phyloP scores from a whole-genome alignment of 2,797 vertebrate species.

The Thamnophis elegans region DNA sequence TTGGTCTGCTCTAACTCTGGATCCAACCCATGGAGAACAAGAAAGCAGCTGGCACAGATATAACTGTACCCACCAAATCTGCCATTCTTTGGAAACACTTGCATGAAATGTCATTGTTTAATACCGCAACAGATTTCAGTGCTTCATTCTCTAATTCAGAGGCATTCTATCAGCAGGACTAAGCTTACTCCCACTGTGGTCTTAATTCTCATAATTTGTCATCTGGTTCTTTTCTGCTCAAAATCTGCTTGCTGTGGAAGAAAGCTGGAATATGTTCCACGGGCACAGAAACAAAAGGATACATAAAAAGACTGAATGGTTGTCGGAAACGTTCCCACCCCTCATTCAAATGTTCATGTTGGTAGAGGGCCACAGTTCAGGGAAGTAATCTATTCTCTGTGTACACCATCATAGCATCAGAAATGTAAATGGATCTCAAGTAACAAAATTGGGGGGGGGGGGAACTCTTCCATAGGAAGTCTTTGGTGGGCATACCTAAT shows the following conservation, averaged over 20 bases:
- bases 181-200: slow-evolving; percentile 10
- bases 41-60: slow-evolving; percentile 16
- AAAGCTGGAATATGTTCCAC: slow-evolving; percentile 11
- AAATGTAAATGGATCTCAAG: neutral
- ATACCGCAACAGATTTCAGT: slow-evolving; percentile 6
- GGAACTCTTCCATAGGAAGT: neutral
- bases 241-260: neutral
- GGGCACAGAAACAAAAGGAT: neutral
- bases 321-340: neutral
- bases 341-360: neutral
- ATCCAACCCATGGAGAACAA: neutral
- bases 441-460: neutral
- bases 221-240: slow-evolving; percentile 10
- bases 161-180: slow-evolving; percentile 13
- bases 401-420: neutral
- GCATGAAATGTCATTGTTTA: slow-evolving; percentile 12
- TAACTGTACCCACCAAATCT: neutral
- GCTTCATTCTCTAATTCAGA: slow-evolving; percentile 19
- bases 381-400: neutral
- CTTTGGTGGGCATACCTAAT: neutral
- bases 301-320: slow-evolving; percentile 3
- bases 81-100: neutral
- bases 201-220: slow-evolving; percentile 30
- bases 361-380: neutral
- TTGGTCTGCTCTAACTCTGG: neutral